These are phyloP conservation scores for Samia ricini DNA, from an alignment of 1,140 invertebrate species.

Conservation along the genomic window DNA sequence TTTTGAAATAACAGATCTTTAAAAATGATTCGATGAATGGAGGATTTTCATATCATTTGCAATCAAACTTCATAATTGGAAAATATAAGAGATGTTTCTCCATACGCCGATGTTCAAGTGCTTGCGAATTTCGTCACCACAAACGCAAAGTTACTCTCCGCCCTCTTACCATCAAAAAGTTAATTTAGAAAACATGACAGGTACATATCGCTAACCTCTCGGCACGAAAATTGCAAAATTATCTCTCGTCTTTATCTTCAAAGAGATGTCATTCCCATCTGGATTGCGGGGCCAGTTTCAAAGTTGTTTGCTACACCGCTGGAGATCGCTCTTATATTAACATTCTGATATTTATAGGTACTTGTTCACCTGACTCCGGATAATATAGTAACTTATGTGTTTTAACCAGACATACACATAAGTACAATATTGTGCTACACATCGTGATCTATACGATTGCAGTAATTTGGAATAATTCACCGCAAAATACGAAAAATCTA, in stretches of 20 bases:
- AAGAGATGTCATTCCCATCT: conserved; percentile 74
- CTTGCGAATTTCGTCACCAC: conserved; percentile 31
- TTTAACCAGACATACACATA: conserved; percentile 37
- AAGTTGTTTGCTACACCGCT: conserved; percentile 65
- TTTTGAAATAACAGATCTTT: too few relatives aligned
- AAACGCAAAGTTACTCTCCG: conserved; percentile 36
- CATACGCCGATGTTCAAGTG: neutral
- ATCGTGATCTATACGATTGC: neutral
- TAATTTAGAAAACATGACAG: conserved; percentile 60
- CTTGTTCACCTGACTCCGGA: conserved; percentile 42
- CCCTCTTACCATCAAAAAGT: conserved; percentile 54
- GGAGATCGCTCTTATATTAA: conserved; percentile 59
- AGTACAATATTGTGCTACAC: neutral
- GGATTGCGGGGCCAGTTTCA: conserved; percentile 58
- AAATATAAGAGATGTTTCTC: neutral
- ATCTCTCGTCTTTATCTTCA: conserved; percentile 73
- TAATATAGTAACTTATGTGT: conserved; percentile 43
- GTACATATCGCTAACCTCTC: conserved; percentile 57
- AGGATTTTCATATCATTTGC: neutral
- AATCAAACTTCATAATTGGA: neutral
- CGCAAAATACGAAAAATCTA: too few relatives aligned
- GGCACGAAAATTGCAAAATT: conserved; percentile 72
- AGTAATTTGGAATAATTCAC: neutral
- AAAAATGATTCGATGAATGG: neutral
- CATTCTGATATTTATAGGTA: conserved; percentile 48